Percentiles rank a stretch among this genome's conserved stretches.
Conservation (phyloP, 2,797 vertebrate species). For the Manis javanica region DNA sequence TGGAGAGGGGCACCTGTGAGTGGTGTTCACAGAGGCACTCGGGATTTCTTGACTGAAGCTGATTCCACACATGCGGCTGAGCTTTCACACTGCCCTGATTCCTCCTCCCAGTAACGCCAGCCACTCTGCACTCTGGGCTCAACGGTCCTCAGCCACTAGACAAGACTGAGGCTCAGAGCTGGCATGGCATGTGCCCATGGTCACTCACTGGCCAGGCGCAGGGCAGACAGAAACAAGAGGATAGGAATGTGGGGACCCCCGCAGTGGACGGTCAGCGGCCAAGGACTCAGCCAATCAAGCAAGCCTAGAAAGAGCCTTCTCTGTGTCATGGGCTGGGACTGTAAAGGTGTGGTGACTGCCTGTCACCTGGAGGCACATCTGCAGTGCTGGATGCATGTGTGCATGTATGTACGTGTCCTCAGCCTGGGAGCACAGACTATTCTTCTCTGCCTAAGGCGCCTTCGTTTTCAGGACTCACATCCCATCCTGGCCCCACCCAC, state of each 20-base stretch:
- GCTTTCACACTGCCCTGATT: background rate
- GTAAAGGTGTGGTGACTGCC: fast-evolving
- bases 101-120: too few species aligned
- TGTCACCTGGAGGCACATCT: too few species aligned
- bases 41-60: background rate
- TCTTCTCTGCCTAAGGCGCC: background rate
- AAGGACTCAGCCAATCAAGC: background rate
- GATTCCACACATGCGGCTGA: background rate
- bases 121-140: too few species aligned
- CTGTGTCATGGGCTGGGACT: background rate
- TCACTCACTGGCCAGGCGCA: background rate
- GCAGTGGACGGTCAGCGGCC: background rate
- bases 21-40: background rate
- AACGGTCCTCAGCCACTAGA: too few species aligned
- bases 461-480: background rate
- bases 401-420: fast-evolving
- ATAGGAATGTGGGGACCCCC: fast-evolving
- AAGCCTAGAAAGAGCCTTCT: background rate
- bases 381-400: too few species aligned
- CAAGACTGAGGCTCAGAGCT: background rate
- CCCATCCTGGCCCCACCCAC: background rate
- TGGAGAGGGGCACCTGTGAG: background rate
- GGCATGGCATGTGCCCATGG: background rate
- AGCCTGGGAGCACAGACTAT: background rate
- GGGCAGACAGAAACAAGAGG: background rate